phyloP scores from a whole-genome alignment of 2,797 vertebrate species.

The Tarsius wallacei region DNA sequence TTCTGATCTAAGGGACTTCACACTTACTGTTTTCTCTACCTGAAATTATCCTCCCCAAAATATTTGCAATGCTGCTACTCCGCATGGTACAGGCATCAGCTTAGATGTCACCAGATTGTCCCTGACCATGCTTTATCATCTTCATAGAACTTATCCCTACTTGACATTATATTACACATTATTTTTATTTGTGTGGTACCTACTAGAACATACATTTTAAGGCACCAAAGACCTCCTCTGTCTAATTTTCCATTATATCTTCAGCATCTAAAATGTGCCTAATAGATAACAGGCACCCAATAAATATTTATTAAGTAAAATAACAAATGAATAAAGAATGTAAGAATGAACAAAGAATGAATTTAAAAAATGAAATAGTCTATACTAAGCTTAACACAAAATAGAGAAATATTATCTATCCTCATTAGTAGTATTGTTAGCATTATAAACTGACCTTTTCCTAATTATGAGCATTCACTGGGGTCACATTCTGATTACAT shows the following conservation, averaged over 20 bases:
- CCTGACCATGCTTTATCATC: neutral
- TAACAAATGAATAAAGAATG: conserved; percentile 12
- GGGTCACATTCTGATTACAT: neutral
- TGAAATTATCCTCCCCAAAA: neutral
- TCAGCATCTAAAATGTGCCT: neutral
- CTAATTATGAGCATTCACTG: neutral
- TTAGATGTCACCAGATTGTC: neutral
- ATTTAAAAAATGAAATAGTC: neutral
- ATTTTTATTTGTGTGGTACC: neutral
- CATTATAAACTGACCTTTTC: neutral
- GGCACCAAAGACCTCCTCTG: neutral
- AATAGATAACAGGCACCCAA: neutral
- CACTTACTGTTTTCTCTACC: neutral
- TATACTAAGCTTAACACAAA: neutral
- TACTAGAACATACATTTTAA: conserved; percentile 17
- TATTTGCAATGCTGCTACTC: neutral
- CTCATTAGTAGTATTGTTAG: neutral
- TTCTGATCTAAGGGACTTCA: neutral
- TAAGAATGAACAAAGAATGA: neutral
- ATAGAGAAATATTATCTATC: neutral
- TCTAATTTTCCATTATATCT: neutral
- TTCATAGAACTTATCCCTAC: neutral
- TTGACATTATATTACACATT: neutral
- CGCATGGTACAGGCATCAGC: neutral
- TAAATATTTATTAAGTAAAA: neutral